Evolutionary conservation across 2,797 vertebrate species (phyloP).

Genomic region (Tapirus indicus): DNA sequence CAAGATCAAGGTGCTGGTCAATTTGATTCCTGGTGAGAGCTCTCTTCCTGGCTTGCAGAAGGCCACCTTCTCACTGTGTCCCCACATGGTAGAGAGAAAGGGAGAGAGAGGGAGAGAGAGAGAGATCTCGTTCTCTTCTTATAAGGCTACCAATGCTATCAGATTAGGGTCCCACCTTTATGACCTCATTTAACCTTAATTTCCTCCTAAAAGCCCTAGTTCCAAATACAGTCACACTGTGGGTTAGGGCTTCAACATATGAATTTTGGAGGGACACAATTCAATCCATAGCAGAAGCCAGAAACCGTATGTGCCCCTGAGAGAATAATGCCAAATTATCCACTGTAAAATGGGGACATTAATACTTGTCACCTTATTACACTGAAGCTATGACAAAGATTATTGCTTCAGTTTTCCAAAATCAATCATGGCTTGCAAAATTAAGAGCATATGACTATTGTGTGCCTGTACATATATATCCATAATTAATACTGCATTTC

Average conservation of each 20-base stretch:
- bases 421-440: conserved; percentile 2
- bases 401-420: conserved; percentile 24
- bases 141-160: background rate
- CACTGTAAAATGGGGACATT: background rate
- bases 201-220: background rate
- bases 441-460: conserved; percentile 24
- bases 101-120: background rate
- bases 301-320: background rate
- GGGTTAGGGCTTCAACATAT: background rate
- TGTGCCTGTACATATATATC: background rate
- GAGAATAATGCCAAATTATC: background rate
- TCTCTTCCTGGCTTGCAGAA: background rate
- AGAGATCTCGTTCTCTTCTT: background rate
- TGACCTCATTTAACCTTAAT: background rate
- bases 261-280: background rate
- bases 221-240: background rate
- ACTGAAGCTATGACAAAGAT: background rate
- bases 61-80: background rate
- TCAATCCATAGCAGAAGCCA: background rate
- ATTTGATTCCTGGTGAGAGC: background rate
- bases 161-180: background rate
- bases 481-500: conserved; percentile 48
- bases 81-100: background rate
- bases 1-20: background rate
- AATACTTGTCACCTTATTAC: background rate